Evolutionary conservation across 2,113 vertebrate species (phyloP).

Genomic region (Psilopsiagon aurifrons): DNA sequence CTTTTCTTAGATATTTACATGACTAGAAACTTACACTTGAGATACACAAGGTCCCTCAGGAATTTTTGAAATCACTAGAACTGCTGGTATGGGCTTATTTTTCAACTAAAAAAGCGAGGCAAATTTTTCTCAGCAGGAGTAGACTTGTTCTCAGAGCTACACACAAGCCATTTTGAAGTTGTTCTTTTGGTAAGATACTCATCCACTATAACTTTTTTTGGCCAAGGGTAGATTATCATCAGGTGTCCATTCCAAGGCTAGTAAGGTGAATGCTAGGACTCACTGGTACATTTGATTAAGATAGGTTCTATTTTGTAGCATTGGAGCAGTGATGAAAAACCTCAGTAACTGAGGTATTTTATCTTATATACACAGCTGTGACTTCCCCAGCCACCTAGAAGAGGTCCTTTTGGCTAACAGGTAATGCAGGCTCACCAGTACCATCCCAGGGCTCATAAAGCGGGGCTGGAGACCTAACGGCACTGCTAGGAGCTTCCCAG

Average conservation of each 20-base stretch:
- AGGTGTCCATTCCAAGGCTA: not conserved
- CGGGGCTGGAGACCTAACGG: not conserved
- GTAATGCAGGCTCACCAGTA: not conserved
- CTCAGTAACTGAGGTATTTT: not conserved
- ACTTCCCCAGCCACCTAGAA: not conserved
- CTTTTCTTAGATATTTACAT: not conserved
- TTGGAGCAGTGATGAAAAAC: not conserved
- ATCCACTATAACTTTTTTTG: not conserved
- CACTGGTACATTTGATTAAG: not conserved
- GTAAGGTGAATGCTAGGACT: not conserved
- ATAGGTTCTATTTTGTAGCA: not conserved
- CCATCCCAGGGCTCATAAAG: rapidly evolving
- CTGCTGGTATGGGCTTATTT: not conserved
- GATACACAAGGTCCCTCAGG: not conserved
- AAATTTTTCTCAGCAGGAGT: not conserved
- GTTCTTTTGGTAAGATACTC: not conserved
- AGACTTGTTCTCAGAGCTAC: not conserved
- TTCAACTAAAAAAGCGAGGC: not conserved
- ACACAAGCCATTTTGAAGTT: not conserved
- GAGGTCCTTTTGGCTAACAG: not conserved
- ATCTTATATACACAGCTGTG: not conserved
- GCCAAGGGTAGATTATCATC: not conserved
- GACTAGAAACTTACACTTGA: not conserved
- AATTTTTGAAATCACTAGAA: not conserved
- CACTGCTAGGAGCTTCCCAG: not conserved